phyloP scores from a whole-genome alignment of 2,113 vertebrate genomes.

The Mastomys coucha region DNA sequence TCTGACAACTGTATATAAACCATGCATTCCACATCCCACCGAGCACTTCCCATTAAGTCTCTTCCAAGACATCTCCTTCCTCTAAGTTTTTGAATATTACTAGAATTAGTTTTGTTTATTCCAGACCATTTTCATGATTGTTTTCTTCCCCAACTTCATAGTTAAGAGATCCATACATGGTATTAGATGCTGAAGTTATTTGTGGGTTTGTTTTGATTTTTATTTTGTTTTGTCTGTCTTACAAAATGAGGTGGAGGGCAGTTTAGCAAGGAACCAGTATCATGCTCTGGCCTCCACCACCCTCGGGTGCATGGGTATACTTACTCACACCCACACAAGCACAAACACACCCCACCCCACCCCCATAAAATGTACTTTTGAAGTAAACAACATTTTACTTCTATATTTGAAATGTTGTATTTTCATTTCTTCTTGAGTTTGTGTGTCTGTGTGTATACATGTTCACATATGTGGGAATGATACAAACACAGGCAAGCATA shows the following conservation, averaged over 20 bases:
- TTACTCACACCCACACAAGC: background rate
- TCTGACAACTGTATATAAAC: conserved; percentile 42
- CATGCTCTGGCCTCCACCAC: background rate
- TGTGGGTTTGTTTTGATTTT: background rate
- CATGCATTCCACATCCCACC: background rate
- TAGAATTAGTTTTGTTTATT: conserved; percentile 33
- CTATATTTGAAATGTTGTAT: background rate
- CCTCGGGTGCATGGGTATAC: background rate
- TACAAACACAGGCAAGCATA: background rate
- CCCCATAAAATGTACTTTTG: background rate
- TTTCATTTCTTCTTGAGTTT: background rate
- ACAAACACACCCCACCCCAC: background rate
- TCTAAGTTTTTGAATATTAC: background rate
- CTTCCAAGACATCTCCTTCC: background rate
- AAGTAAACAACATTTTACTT: background rate
- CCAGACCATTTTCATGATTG: conserved; percentile 4
- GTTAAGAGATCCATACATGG: background rate
- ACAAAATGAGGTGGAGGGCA: background rate
- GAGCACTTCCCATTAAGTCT: background rate
- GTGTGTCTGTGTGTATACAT: background rate
- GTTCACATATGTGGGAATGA: background rate
- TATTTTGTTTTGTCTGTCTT: background rate
- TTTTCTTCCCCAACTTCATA: conserved; percentile 29
- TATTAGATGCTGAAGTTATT: background rate
- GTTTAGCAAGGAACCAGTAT: background rate